Conservation (phyloP, 2,888 invertebrate species). For the Hofmannophila pseudospretella region DNA sequence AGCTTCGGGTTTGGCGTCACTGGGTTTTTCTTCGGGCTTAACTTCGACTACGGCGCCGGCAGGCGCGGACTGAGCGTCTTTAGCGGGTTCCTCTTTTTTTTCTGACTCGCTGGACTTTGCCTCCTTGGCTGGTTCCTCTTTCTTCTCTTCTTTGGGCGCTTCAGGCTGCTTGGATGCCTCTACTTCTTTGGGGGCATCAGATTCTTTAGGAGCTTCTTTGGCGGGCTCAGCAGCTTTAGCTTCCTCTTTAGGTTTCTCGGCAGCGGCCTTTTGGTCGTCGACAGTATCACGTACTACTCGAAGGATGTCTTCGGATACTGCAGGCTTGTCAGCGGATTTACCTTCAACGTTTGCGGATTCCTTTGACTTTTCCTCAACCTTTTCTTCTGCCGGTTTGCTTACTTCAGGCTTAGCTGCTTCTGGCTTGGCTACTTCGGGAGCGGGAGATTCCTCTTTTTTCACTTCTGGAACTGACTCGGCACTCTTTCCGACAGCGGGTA, state of each 20-base stretch:
- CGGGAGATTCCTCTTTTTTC: constrained; percentile 20
- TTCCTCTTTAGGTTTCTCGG: constrained; percentile 12
- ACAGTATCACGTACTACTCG: constrained; percentile 60
- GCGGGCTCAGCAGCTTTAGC: constrained; percentile 11
- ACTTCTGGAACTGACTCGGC: constrained; percentile 40
- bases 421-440: constrained; percentile 17
- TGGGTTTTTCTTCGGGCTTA: constrained; percentile 11
- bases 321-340: constrained; percentile 16
- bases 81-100: constrained; percentile 5
- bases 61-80: constrained; percentile 15
- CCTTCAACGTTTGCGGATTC: constrained; percentile 12
- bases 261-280: constrained; percentile 41
- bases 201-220: constrained; percentile 14
- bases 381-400: constrained; percentile 22
- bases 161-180: constrained; percentile 23
- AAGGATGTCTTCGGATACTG: constrained; percentile 37
- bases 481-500: constrained; percentile 48
- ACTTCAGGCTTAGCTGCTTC: constrained; percentile 19
- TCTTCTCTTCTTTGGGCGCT: constrained; percentile 19
- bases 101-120: constrained; percentile 1
- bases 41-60: constrained; percentile 6
- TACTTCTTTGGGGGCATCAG: constrained; percentile 12
- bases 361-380: constrained; percentile 17
- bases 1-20: constrained; percentile 13
- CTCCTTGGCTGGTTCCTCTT: constrained; percentile 11